These are phyloP conservation scores for Pipistrellus pygmaeus DNA, from an alignment of 2,797 vertebrate genomes.

Conservation along the genomic window DNA sequence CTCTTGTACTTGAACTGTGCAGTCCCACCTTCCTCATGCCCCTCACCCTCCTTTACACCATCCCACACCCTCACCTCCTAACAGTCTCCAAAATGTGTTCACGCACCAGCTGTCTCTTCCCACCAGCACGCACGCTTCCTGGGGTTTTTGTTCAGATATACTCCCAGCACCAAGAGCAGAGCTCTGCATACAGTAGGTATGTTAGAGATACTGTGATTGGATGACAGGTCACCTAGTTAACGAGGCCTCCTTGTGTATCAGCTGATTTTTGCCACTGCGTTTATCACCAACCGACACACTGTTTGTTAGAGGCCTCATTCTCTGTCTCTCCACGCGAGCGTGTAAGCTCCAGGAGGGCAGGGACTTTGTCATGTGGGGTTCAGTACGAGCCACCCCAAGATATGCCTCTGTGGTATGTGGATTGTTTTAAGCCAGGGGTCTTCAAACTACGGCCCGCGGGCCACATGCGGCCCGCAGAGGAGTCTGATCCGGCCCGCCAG, in stretches of 20 bases:
- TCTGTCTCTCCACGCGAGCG: neutral
- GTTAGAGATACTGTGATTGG: neutral
- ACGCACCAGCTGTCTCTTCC: neutral
- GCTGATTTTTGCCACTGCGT: neutral
- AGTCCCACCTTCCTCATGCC: neutral
- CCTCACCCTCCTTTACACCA: neutral
- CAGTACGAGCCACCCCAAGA: neutral
- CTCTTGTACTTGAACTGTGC: neutral
- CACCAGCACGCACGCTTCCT: neutral
- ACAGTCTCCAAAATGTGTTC: neutral
- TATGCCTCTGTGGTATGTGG: neutral
- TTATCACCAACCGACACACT: neutral
- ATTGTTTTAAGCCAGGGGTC: no score
- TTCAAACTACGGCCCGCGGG: no score
- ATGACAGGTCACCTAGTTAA: neutral
- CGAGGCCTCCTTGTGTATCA: fast-evolving
- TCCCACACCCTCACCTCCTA: neutral
- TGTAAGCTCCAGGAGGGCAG: neutral
- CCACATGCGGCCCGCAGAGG: no score
- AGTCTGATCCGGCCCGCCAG: no score
- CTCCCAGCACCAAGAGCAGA: neutral
- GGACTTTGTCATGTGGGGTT: neutral
- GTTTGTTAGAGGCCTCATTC: neutral
- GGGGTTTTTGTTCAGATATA: neutral
- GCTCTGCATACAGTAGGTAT: neutral